These are phyloP conservation scores for Agonum fuliginosum DNA, from an alignment of 2,888 invertebrate species.

Conservation along the genomic window DNA sequence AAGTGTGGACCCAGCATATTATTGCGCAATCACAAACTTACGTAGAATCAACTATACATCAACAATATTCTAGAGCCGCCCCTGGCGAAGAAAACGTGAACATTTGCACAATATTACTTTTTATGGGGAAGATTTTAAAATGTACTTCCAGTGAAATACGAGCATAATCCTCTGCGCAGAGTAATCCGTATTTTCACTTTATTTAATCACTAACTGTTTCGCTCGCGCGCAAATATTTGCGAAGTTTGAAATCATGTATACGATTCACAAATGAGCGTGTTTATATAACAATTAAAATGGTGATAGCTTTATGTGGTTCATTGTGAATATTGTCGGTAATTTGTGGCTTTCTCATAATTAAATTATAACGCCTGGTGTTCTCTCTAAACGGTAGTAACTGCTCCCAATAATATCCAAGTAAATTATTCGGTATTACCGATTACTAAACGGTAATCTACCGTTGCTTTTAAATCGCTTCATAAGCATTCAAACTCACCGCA, in stretches of 20 bases:
- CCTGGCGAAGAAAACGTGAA: background rate
- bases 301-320: slow-evolving; percentile 43
- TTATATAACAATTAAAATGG: slow-evolving; percentile 33
- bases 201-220: slow-evolving; percentile 27
- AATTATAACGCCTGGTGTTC: slow-evolving; percentile 23
- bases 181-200: slow-evolving; percentile 15
- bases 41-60: too few species aligned
- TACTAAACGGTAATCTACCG: background rate
- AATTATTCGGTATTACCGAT: slow-evolving; percentile 27
- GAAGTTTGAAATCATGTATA: slow-evolving; percentile 36
- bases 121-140: slow-evolving; percentile 28
- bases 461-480: background rate
- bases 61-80: too few species aligned
- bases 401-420: slow-evolving; percentile 26
- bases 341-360: slow-evolving; percentile 36
- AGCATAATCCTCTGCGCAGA: slow-evolving; percentile 19
- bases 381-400: background rate
- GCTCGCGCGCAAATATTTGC: slow-evolving; percentile 35
- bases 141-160: slow-evolving; percentile 30
- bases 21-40: too few species aligned
- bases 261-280: slow-evolving; percentile 20
- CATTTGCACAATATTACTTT: slow-evolving; percentile 37
- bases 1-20: too few species aligned
- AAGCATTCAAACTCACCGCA: background rate
- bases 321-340: slow-evolving; percentile 38